These are phyloP conservation scores for Maniola hyperantus DNA, from an alignment of 2,888 invertebrate genomes.

Conservation along the genomic window DNA sequence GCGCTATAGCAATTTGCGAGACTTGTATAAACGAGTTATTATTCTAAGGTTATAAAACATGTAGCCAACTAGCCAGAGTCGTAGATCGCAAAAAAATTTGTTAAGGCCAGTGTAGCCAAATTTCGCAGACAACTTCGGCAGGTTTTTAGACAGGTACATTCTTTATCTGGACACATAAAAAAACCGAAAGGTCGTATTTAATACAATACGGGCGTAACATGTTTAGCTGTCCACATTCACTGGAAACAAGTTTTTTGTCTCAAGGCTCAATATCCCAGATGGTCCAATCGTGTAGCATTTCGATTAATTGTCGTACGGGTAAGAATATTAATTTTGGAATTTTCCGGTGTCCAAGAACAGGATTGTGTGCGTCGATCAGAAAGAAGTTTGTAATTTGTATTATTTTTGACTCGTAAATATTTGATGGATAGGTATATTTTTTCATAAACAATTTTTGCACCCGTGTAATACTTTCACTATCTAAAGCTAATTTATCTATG, in stretches of 20 bases:
- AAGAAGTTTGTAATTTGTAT: neutral
- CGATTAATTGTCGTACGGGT: conserved; percentile 23
- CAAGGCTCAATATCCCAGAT: conserved; percentile 50
- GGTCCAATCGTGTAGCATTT: conserved; percentile 33
- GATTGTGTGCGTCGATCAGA: conserved; percentile 8
- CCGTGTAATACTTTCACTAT: too few relatives aligned
- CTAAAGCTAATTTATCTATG: too few relatives aligned
- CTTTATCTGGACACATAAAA: conserved; percentile 29
- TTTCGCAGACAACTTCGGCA: conserved; percentile 25
- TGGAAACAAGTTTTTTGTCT: conserved; percentile 54
- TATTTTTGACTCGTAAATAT: too few relatives aligned
- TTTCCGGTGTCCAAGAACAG: conserved; percentile 18
- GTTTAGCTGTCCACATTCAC: conserved; percentile 43
- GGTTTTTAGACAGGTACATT: conserved; percentile 27
- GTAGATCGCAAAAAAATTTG: neutral
- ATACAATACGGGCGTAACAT: conserved; percentile 26
- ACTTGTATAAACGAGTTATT: too few relatives aligned
- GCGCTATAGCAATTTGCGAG: too few relatives aligned
- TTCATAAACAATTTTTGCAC: too few relatives aligned
- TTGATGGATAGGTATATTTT: too few relatives aligned
- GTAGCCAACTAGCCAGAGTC: too few relatives aligned
- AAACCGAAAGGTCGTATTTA: conserved; percentile 41
- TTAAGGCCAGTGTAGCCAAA: conserved; percentile 4
- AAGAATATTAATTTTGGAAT: conserved; percentile 21
- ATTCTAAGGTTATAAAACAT: too few relatives aligned